Conservation (phyloP, 2,888 invertebrate species). For the Camptogramma bilineatum region DNA sequence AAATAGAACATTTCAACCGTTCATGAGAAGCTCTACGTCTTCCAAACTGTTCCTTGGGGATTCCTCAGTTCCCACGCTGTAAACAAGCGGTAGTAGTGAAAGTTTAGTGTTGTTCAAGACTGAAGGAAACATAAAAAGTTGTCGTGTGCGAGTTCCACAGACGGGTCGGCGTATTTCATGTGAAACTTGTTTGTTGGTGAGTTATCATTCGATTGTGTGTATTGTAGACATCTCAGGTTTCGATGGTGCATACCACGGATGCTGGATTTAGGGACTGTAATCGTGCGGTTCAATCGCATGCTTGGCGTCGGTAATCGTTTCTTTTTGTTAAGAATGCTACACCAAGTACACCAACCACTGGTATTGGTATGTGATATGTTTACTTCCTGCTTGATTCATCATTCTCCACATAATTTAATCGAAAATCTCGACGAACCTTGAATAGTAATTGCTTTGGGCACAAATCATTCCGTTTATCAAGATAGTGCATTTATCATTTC, state of each 20-base stretch:
- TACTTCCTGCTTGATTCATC: slow-evolving; percentile 49
- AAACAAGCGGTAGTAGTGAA: slow-evolving; percentile 51
- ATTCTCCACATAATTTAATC: slow-evolving; percentile 10
- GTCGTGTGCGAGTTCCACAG: slow-evolving; percentile 53
- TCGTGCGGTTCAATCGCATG: neutral
- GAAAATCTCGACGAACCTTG: slow-evolving; percentile 2
- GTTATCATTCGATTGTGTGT: slow-evolving; percentile 49
- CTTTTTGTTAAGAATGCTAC: slow-evolving; percentile 31
- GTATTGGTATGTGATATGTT: slow-evolving; percentile 43
- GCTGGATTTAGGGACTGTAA: slow-evolving; percentile 3
- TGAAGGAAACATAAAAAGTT: slow-evolving; percentile 48
- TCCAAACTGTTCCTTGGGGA: slow-evolving; percentile 51
- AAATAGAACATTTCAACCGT: slow-evolving; percentile 53
- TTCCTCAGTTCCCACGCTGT: slow-evolving; percentile 42
- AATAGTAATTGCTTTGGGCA: neutral
- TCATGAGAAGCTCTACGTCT: slow-evolving; percentile 44
- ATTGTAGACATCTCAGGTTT: slow-evolving; percentile 13
- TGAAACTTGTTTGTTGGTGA: slow-evolving; percentile 74
- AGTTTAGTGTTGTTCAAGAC: slow-evolving; percentile 55
- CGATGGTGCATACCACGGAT: neutral
- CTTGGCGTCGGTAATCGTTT: slow-evolving; percentile 4
- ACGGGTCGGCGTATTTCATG: slow-evolving; percentile 56
- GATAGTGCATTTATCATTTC: neutral
- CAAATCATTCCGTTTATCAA: neutral
- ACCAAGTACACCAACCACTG: slow-evolving; percentile 46